Conservation (phyloP, 2,113 vertebrate genomes). For the Oceanites oceanicus region DNA sequence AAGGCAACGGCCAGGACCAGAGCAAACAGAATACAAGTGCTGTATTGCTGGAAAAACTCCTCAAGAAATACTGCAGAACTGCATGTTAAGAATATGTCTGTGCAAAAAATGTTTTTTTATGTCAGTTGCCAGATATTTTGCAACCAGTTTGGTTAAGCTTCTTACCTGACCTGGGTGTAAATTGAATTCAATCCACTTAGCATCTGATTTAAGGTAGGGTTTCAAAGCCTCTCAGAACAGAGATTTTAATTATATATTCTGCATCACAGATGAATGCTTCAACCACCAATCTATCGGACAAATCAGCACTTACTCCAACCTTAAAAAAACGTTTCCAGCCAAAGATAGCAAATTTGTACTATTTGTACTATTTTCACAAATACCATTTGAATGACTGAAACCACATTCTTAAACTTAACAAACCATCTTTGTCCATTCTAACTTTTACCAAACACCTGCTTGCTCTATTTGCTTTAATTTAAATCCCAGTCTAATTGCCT, state of each 20-base stretch:
- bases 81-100: neutral
- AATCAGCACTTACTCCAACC: neutral
- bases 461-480: neutral
- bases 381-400: neutral
- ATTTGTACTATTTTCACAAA: neutral
- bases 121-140: neutral
- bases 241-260: neutral
- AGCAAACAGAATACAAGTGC: neutral
- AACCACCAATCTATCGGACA: neutral
- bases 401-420: neutral
- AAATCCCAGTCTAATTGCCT: constrained; percentile 12
- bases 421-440: neutral
- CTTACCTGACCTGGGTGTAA: neutral
- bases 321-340: neutral
- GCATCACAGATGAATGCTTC: neutral
- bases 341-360: neutral
- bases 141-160: neutral
- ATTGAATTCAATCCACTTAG: neutral
- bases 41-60: neutral
- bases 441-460: neutral
- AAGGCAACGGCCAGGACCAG: neutral
- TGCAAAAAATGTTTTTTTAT: neutral
- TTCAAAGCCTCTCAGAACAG: neutral
- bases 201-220: neutral
- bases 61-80: neutral